Percentiles rank a stretch among this genome's conserved stretches.
Conservation (phyloP, 2,797 vertebrate genomes). For the Buphagus erythrorhynchus region DNA sequence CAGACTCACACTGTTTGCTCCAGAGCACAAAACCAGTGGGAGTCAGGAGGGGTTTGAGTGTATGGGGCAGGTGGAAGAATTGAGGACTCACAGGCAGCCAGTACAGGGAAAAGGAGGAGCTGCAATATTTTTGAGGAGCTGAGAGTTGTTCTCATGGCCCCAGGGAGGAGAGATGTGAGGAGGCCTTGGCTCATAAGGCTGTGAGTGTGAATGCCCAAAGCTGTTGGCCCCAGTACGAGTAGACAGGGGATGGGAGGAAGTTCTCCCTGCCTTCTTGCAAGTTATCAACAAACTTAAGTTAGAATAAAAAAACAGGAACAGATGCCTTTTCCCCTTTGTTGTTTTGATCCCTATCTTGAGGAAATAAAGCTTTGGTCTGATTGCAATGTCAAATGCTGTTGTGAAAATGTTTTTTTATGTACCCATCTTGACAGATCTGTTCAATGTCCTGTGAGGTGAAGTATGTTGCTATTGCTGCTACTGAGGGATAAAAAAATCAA, state of each 20-base stretch:
- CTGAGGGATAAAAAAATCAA: background rate
- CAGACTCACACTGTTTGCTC: background rate
- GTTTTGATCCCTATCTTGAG: background rate
- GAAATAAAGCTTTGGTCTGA: background rate
- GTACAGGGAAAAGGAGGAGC: background rate
- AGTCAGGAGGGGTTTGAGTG: background rate
- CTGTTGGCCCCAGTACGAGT: rapidly evolving
- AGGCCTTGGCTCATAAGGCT: background rate
- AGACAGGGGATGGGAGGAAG: background rate
- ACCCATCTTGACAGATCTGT: background rate
- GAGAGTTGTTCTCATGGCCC: background rate
- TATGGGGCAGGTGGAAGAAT: background rate
- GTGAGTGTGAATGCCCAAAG: background rate
- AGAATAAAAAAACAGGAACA: background rate
- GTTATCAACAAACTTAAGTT: background rate
- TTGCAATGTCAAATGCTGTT: background rate
- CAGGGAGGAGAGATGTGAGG: background rate
- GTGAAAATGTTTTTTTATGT: background rate
- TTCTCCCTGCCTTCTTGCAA: background rate
- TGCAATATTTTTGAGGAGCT: background rate
- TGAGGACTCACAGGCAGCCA: background rate
- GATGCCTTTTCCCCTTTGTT: background rate
- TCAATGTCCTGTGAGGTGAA: background rate
- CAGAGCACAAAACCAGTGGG: background rate
- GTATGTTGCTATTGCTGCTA: background rate